phyloP scores from a whole-genome alignment of 2,797 vertebrate genomes.

The Neopelma chrysocephalum region DNA sequence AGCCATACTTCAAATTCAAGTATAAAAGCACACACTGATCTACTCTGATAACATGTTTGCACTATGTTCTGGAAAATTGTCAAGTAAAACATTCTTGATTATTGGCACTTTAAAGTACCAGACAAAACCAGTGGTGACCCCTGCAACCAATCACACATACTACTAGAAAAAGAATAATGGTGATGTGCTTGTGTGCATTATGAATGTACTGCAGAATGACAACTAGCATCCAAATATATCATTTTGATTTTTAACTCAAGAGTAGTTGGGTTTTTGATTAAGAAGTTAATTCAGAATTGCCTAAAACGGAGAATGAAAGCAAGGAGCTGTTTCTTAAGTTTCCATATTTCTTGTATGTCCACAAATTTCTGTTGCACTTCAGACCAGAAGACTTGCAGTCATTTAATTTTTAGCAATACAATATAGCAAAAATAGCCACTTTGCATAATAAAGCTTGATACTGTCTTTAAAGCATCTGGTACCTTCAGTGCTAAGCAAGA shows the following conservation, averaged over 20 bases:
- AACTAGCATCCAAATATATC: neutral
- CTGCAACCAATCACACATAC: neutral
- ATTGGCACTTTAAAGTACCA: neutral
- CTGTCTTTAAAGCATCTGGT: neutral
- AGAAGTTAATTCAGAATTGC: neutral
- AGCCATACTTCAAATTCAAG: neutral
- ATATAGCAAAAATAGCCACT: neutral
- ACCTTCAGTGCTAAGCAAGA: neutral
- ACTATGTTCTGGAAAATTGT: neutral
- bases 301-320: neutral
- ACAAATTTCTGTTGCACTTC: accelerated
- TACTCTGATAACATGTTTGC: accelerated
- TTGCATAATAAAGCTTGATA: neutral
- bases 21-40: neutral
- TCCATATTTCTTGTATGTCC: neutral
- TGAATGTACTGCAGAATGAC: neutral
- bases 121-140: neutral
- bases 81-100: neutral
- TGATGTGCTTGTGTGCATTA: neutral
- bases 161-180: neutral
- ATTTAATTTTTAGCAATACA: neutral
- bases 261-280: neutral
- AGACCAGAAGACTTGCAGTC: neutral
- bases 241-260: neutral
- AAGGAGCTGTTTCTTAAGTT: neutral